Evolutionary conservation across 2,888 invertebrate species (phyloP), one percentile per base, ranked within the genome.

Genomic region (Parapristionchus giblindavisi): DNA sequence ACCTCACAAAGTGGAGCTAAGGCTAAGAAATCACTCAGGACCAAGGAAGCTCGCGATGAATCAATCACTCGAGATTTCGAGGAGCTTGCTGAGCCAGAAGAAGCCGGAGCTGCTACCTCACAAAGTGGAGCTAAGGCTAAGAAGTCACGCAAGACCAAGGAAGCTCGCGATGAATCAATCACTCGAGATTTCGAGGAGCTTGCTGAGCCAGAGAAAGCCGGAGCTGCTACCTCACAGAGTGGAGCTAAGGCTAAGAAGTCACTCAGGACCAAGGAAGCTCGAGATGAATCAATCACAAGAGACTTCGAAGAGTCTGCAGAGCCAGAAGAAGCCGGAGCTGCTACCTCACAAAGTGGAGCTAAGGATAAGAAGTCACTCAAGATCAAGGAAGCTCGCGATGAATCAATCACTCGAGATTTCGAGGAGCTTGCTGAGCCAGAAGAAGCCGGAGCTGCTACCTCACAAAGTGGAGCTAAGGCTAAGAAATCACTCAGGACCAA

Each of bases 21-120:
- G 40, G 36, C 36, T 1, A 60, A 60, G 36, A 63, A 63, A 17
- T 51, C 66, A 32, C 48, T 32, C 51, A 48, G 51, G 34, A 51
- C 51, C 1, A 51, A 32, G 40, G 66, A 66, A 27, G 48, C 51
- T 17, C 24, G 51, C 32, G 66, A 66, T 17, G 66, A 66, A 36
- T 24, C 58, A 3, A 29, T 52, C n/a, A 56, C 54, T 58, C 56
- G 38, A 21, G 71, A 52, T 24, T 52, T 54, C 32, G 38, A 71
- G 17, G 71, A 71, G 27, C 3, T 40, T 2, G 71, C 24, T 4
- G 58, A 38, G 8, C 38, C 24, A 34, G 34, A 27, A 8, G 58
- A 71, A 8, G 71, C 29, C 32, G 1, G 11, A 17, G 51, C 24
- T 29, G 29, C 21, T 6, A 66, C 21, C 0, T 51, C 32, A 6